Conservation (phyloP, 2,797 vertebrate species). For the Enteromius thamalakanensis region DNA sequence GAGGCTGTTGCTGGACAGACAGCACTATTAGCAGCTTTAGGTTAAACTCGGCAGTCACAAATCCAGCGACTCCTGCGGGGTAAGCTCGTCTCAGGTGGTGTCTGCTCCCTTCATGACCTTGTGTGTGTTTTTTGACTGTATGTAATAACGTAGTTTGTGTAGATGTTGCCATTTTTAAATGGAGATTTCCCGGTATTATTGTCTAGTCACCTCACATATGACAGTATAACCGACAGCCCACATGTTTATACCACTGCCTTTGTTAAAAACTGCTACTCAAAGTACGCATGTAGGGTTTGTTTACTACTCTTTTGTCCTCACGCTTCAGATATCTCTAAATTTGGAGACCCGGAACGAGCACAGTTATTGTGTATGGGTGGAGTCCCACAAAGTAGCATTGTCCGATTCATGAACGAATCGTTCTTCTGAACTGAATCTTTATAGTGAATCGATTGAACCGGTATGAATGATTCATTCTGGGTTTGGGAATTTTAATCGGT, state of each 20-base stretch:
- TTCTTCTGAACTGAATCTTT: neutral
- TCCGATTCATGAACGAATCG: neutral
- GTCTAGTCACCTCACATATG: conserved; percentile 3
- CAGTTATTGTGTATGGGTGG: conserved; percentile 28
- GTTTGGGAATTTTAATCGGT: neutral
- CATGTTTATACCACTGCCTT: neutral
- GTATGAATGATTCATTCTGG: neutral
- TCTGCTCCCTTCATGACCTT: neutral
- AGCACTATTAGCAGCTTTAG: conserved; percentile 27
- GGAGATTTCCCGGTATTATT: conserved; percentile 11
- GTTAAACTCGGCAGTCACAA: conserved; percentile 17
- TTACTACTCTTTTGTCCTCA: neutral
- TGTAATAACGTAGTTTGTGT: neutral
- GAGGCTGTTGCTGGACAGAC: neutral
- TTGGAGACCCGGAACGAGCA: conserved; percentile 12
- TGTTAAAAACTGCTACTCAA: neutral
- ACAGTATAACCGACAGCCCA: neutral
- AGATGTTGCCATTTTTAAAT: neutral
- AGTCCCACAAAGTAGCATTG: conserved; percentile 22
- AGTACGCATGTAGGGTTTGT: neutral
- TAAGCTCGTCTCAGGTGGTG: neutral
- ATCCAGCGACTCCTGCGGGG: neutral
- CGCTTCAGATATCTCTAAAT: neutral
- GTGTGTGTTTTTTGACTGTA: neutral
- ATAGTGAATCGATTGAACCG: neutral